These are phyloP conservation scores for Eupeodes latifasciatus DNA, from an alignment of 2,888 invertebrate species.

Conservation along the genomic window DNA sequence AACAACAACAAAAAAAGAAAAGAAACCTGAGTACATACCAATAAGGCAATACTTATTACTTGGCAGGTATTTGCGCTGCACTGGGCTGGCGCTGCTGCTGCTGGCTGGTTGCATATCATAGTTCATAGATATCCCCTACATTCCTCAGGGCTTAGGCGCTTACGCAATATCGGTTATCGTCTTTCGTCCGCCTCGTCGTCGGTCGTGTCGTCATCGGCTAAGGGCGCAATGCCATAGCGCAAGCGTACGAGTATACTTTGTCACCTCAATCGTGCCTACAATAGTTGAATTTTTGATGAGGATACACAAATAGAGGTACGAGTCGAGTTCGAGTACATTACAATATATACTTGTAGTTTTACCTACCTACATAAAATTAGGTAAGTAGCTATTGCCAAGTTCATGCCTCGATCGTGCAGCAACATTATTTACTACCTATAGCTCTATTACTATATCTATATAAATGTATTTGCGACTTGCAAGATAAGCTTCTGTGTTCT, in stretches of 20 bases:
- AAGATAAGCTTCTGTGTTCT: slow-evolving; percentile 26
- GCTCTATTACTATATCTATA: background rate
- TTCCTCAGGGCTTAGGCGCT: slow-evolving; percentile 2
- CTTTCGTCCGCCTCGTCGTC: too few species aligned
- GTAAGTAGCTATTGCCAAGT: slow-evolving; percentile 37
- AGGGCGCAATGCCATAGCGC: background rate
- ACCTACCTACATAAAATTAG: slow-evolving; percentile 11
- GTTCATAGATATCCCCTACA: slow-evolving; percentile 3
- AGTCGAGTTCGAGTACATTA: too few species aligned
- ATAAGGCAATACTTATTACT: background rate
- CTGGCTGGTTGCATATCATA: background rate
- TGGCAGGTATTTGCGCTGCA: slow-evolving; percentile 17
- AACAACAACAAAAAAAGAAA: background rate
- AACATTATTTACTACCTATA: slow-evolving; percentile 4
- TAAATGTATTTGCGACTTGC: background rate
- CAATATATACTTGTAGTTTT: background rate
- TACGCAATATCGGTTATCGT: slow-evolving; percentile 16
- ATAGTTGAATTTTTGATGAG: slow-evolving; percentile 18
- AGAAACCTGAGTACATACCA: slow-evolving; percentile 20
- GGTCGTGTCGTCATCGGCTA: background rate
- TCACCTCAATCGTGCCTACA: slow-evolving; percentile 26
- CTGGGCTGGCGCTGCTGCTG: too few species aligned
- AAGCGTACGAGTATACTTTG: slow-evolving; percentile 6
- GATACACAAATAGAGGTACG: background rate
- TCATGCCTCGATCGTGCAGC: slow-evolving; percentile 30